phyloP scores from a whole-genome alignment of 2,888 invertebrate species.

The Chaitophorus viminalis region DNA sequence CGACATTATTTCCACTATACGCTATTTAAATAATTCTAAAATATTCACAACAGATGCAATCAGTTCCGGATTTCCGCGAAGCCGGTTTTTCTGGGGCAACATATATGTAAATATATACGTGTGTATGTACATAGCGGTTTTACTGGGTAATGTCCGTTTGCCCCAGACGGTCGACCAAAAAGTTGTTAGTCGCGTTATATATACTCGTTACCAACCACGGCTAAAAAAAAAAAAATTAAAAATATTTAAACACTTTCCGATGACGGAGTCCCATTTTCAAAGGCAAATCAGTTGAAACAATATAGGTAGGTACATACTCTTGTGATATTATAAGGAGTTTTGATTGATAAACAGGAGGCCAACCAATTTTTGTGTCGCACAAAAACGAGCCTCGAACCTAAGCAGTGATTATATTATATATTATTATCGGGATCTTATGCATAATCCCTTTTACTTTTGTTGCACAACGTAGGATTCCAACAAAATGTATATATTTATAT shows the following conservation, averaged over 20 bases:
- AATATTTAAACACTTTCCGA: too few species aligned
- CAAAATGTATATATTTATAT: background rate
- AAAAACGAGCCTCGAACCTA: too few species aligned
- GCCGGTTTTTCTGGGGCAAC: constrained; percentile 55
- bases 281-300: too few species aligned
- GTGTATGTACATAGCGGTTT: background rate
- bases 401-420: background rate
- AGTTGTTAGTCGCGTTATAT: background rate
- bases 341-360: too few species aligned
- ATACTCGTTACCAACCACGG: too few species aligned
- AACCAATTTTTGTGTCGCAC: too few species aligned
- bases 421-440: background rate
- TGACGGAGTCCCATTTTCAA: too few species aligned
- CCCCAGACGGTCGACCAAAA: constrained; percentile 1
- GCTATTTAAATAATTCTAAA: constrained; percentile 27
- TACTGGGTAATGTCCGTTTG: constrained; percentile 4
- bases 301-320: too few species aligned
- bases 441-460: constrained; percentile 20
- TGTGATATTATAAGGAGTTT: too few species aligned
- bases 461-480: background rate
- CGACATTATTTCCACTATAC: constrained; percentile 23
- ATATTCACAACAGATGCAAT: constrained; percentile 46
- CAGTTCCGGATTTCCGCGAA: constrained; percentile 57
- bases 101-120: background rate
- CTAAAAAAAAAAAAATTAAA: too few species aligned